Evolutionary conservation across 92 coral and sea anemone species (phyloP), one percentile per base, ranked within the genome.

Genomic region (Ricordea florida): DNA sequence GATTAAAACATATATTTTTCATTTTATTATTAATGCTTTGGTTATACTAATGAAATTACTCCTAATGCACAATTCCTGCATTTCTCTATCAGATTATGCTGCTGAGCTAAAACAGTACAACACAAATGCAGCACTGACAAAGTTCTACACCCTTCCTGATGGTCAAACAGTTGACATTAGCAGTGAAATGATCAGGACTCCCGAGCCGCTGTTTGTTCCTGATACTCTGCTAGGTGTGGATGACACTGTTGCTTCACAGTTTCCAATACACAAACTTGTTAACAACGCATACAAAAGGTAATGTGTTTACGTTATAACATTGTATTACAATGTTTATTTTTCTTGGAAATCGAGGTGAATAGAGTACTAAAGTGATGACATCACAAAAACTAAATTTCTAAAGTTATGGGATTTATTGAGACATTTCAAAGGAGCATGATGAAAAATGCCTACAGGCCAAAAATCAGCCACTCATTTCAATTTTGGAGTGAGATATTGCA

Each of bases 121-220:
- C 63, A 82, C 92, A 10, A 86, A 85, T 57, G 91, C 76, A 30
- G 74, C 82, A 24, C 78, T 88, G 17, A 91, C 97, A 27, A 51
- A 86, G 73, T 76, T 76, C 65, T 94, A 92, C 78, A 90, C 74
- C 17, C 88, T 94, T 22, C 98, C 98, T 6, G 98, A 94, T 66
- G 98, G 98, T 18, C 98, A 94, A 60, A 43, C 90, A 47, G 87
- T 94, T 35, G 92, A 84, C 42, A 64, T 92, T 18, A 90, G 96
- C 62, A 80, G 79, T 18, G 98, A 94, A 62, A 61, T 87, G 58
- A 92, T 92, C 69, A 84, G 85, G 47, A 81, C 82, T 24, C 88
- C 86, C 0, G 98, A 94, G 72, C 91, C 97, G 4, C 62, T 94
- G 60, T 94, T 94, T 40, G 74, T 77, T 65, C 97, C 98, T 3